phyloP scores from a whole-genome alignment of 2,113 vertebrate genomes.

The Oreotrochilus melanogaster region DNA sequence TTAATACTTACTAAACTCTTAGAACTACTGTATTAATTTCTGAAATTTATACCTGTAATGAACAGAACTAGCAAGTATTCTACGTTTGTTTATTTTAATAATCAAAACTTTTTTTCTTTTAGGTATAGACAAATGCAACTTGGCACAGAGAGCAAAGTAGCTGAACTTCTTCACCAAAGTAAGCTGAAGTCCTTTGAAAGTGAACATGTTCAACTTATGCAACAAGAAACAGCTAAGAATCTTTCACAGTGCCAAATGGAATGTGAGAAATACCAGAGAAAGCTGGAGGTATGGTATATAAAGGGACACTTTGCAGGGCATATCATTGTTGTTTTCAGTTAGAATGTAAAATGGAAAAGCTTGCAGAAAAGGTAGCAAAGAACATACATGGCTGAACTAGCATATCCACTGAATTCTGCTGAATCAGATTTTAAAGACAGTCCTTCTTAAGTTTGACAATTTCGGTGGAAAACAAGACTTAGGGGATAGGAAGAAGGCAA shows the following conservation, averaged over 20 bases:
- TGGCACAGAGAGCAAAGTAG: constrained; percentile 87
- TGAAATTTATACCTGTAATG: background rate
- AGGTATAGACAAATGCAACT: constrained; percentile 93
- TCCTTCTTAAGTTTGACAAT: background rate
- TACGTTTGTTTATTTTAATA: background rate
- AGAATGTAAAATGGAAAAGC: background rate
- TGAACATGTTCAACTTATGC: constrained; percentile 90
- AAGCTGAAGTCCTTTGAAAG: constrained; percentile 94
- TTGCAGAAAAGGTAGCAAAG: background rate
- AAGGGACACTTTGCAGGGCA: background rate
- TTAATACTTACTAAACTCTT: background rate
- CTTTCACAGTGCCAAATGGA: constrained; percentile 93
- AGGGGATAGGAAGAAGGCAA: background rate
- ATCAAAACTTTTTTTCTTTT: background rate
- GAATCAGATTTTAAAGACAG: background rate
- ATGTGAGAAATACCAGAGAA: constrained; percentile 97
- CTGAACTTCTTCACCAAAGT: constrained; percentile 91
- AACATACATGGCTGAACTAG: background rate
- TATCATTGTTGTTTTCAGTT: background rate
- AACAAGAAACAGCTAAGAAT: constrained; percentile 90
- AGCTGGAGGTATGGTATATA: constrained; percentile 88
- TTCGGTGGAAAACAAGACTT: background rate
- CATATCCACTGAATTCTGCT: background rate
- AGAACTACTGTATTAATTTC: background rate
- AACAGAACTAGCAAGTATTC: background rate